Evolutionary conservation across 2,113 vertebrate species (phyloP).

Genomic region (Morone chrysops): DNA sequence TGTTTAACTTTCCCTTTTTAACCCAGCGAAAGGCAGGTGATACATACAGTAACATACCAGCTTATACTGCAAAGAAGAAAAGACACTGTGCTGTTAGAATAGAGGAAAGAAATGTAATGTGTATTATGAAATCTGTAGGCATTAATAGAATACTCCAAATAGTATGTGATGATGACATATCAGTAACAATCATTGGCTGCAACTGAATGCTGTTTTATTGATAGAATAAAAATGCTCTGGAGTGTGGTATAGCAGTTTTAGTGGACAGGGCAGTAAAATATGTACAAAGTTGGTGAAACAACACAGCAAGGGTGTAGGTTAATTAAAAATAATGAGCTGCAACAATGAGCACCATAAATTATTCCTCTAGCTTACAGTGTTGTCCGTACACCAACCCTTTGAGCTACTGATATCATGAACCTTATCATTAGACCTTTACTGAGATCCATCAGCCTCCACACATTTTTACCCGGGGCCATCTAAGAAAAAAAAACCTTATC

Average conservation of each 20-base stretch:
- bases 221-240: too few relatives aligned
- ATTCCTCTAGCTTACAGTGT: not conserved
- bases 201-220: too few relatives aligned
- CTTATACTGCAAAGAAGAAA: not conserved
- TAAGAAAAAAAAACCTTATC: too few relatives aligned
- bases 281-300: not conserved
- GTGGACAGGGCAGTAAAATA: not conserved
- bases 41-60: not conserved
- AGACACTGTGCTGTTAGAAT: not conserved
- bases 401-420: not conserved
- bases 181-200: too few relatives aligned
- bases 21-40: conserved; percentile 7
- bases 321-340: conserved; percentile 18
- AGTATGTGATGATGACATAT: too few relatives aligned
- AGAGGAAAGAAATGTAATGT: not conserved
- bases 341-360: not conserved
- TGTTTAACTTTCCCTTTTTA: conserved; percentile 32
- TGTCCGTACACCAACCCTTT: not conserved
- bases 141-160: not conserved
- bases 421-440: not conserved
- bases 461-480: too few relatives aligned
- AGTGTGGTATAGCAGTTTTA: too few relatives aligned
- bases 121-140: not conserved
- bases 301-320: not conserved
- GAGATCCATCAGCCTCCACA: too few relatives aligned